Evolutionary conservation across 2,888 invertebrate genomes (phyloP), one percentile per base, ranked within the genome.

Genomic region (Catocala nupta): DNA sequence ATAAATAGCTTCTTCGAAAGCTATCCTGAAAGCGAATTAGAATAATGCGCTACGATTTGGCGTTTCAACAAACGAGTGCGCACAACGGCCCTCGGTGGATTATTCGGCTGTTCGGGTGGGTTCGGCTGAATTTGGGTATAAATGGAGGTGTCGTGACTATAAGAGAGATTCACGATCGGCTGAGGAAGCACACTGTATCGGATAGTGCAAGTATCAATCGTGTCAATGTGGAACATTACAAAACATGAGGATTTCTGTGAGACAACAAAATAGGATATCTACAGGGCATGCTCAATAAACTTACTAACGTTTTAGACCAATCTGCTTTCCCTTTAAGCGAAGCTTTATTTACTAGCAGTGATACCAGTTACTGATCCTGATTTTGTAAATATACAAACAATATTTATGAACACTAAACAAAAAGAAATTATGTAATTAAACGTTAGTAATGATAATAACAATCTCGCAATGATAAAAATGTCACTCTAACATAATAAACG

Each of bases 1-100:
- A 93, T 90, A 93, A 93, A 93, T 93, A 91, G 91, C 91, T 90
- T 88, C 90, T 92, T 92, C 89, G 86, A 90, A 91, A 93, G 92
- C 93, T 90, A 93, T 92, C 89, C 87, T 82, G 88, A 87, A 90
- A 88, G 88, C 89, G 89, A 93, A 93, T 93, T 94, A 93, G 93
- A 93, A 94, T 94, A 93, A 94, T 93, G 92, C 88, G 83, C 88
- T 88, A 85, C 91, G 92, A 94, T 94, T 94, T 93, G 89, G 91
- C 89, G 85, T 93, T 92, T 90, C 92, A 89, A 92, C 93, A 91
- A 92, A 91, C 91, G 90, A 91, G 90, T 86, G 83, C 85, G 83
- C 84, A 81, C 86, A 92, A 91, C 88, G 84, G 89, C 89, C 89
- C 92, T 92, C 92, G 75, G 91, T 90, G 93, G 93, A 92, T 92